A percentile compares a stretch with the other conserved stretches of the same genome.
Evolutionary conservation across 1,140 invertebrate genomes (phyloP).

Genomic region (Drosophila dunni): DNA sequence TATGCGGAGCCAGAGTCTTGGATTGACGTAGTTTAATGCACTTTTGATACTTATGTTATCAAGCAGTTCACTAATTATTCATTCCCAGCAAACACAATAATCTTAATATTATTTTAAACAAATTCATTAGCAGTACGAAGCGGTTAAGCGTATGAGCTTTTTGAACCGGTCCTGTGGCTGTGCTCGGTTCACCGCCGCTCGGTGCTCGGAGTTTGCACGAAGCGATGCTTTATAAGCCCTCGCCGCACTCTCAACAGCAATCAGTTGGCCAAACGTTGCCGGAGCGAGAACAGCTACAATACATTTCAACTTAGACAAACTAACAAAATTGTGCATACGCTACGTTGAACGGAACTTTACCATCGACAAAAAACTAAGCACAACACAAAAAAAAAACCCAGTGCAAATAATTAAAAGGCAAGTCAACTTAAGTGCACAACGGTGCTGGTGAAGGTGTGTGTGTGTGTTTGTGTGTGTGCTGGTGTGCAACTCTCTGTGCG

Average conservation of each 20-base stretch:
- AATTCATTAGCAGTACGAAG: slow-evolving; percentile 8
- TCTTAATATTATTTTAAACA: slow-evolving; percentile 30
- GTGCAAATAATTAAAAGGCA: slow-evolving; percentile 78
- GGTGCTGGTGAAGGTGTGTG: slow-evolving; percentile 53
- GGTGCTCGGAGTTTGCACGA: slow-evolving; percentile 1
- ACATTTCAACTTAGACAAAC: slow-evolving; percentile 4
- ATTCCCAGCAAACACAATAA: background rate
- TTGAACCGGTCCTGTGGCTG: slow-evolving; percentile 72
- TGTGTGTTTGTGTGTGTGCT: slow-evolving; percentile 22
- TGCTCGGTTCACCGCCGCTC: slow-evolving; percentile 13
- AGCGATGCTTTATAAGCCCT: slow-evolving; percentile 67
- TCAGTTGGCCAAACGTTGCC: slow-evolving; percentile 63
- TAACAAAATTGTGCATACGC: slow-evolving; percentile 10
- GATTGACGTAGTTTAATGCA: slow-evolving; percentile 10
- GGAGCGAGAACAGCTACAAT: slow-evolving; percentile 45
- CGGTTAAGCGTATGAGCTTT: background rate
- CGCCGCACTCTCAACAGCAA: slow-evolving; percentile 52
- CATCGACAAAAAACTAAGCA: slow-evolving; percentile 43
- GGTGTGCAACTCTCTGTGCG: slow-evolving; percentile 19
- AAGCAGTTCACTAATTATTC: slow-evolving; percentile 3
- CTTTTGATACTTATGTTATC: slow-evolving; percentile 6
- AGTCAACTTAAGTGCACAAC: slow-evolving; percentile 69
- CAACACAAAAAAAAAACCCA: slow-evolving; percentile 32
- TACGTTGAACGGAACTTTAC: slow-evolving; percentile 36
- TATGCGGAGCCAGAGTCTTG: background rate